Conservation (phyloP, 2,797 vertebrate species). For the Cossypha dichroa region DNA sequence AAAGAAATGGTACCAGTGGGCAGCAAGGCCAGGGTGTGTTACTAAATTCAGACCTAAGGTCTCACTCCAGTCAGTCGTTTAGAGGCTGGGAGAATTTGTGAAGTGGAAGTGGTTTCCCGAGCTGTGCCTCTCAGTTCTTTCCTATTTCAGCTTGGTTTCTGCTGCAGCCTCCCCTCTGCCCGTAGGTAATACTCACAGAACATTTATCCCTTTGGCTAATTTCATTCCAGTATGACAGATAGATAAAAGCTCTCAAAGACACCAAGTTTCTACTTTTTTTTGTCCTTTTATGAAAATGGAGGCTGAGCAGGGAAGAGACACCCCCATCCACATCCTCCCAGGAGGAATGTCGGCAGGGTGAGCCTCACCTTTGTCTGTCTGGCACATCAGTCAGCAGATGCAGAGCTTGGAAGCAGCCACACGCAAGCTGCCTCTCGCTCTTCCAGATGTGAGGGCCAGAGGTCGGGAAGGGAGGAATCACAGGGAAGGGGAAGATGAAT, state of each 20-base stretch:
- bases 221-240: conserved; percentile 16
- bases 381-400: not conserved
- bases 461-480: conserved; percentile 50
- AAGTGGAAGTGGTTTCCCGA: conserved; percentile 1
- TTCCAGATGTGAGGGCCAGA: conserved; percentile 66
- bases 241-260: conserved; percentile 30
- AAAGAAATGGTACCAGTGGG: not conserved
- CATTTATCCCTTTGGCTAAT: conserved; percentile 34
- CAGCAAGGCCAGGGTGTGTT: not conserved
- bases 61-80: fast-evolving
- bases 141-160: conserved; percentile 8
- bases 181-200: conserved; percentile 16
- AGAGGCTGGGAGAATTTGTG: not conserved
- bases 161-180: not conserved
- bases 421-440: conserved; percentile 33
- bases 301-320: not conserved
- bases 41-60: not conserved
- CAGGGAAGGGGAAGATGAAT: conserved; percentile 69
- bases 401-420: conserved; percentile 35
- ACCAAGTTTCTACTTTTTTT: not conserved
- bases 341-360: not conserved
- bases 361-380: conserved; percentile 52
- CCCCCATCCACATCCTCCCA: not conserved
- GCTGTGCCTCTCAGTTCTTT: conserved; percentile 12
- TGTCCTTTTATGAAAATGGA: not conserved